phyloP scores from a whole-genome alignment of 2,888 invertebrate genomes.

The Dolomedes plantarius region DNA sequence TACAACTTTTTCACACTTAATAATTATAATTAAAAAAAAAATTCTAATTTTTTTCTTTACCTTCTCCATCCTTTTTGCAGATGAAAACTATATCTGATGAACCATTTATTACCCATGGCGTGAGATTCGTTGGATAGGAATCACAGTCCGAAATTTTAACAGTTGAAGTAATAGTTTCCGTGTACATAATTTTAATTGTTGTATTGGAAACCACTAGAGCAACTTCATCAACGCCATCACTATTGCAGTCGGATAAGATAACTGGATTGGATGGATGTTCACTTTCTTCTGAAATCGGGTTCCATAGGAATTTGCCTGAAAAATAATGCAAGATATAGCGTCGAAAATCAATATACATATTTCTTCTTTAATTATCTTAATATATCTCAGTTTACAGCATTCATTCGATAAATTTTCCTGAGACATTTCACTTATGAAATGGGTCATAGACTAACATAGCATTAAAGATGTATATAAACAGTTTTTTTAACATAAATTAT shows the following conservation, averaged over 20 bases:
- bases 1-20: too few relatives aligned
- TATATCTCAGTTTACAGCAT: too few relatives aligned
- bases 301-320: neutral
- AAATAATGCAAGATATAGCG: too few relatives aligned
- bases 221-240: constrained; percentile 1
- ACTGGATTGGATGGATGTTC: neutral
- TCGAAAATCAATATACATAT: too few relatives aligned
- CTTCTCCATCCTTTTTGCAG: constrained; percentile 14
- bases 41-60: too few relatives aligned
- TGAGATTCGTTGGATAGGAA: neutral
- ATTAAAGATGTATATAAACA: too few relatives aligned
- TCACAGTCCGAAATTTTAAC: constrained; percentile 15
- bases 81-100: constrained; percentile 24
- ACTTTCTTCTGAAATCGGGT: neutral
- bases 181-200: constrained; percentile 3
- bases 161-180: neutral
- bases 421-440: too few relatives aligned
- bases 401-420: too few relatives aligned
- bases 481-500: too few relatives aligned
- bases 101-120: constrained; percentile 3
- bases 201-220: constrained; percentile 15
- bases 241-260: constrained; percentile 24
- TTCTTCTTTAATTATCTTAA: too few relatives aligned
- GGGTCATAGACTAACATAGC: too few relatives aligned
- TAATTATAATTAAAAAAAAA: too few relatives aligned